Evolutionary conservation across 2,113 vertebrate genomes (phyloP), one percentile per base, ranked within the genome.

Genomic region (Clarias magur): DNA sequence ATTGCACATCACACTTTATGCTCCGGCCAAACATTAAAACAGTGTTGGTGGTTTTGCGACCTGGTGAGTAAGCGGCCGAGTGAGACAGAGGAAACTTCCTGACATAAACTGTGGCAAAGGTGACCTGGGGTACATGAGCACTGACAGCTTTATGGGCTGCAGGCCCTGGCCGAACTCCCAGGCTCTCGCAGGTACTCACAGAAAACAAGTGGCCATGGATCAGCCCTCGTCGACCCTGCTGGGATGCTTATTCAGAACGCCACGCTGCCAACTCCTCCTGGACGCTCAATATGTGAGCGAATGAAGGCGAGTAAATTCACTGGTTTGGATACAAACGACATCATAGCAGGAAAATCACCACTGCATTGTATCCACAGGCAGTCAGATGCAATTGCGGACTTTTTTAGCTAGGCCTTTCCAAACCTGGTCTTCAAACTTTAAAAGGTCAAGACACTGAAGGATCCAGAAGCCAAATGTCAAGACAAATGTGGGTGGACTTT

Each of bases 71-170:
- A 82, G 87, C 67, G 73, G 65, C 78, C 59, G 72, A 88, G 85
- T 76, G 84, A 88, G 88, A 84, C 57, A 81, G 84, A 91, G 87
- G 82, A 88, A 88, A 90, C 90, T 89, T 88, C 62, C 84, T 88
- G 88, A 92, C 82, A 90, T 91, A 89, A 91, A 89, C 73, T 87
- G 84, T 91, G 88, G 90, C 89, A 92, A 89, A 92, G 90, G 90
- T 92, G 90, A 89, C 86, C 83, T 73, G 86, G 89, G 83, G 88
- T 89, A 92, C 91, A 92, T 79, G 86, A 80, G 88, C 86, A 91
- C 80, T 91, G 91, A 92, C 91, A 91, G 91, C 86, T 92, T 92
- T 91, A 91, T 92, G 91, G 89, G 87, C 87, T 88, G 87, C 84
- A 72, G 72, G 85, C 15, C 54, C 87, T 91, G 91, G 91, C 91